phyloP scores from a whole-genome alignment of 2,113 vertebrate species.

The Centropus bengalensis region DNA sequence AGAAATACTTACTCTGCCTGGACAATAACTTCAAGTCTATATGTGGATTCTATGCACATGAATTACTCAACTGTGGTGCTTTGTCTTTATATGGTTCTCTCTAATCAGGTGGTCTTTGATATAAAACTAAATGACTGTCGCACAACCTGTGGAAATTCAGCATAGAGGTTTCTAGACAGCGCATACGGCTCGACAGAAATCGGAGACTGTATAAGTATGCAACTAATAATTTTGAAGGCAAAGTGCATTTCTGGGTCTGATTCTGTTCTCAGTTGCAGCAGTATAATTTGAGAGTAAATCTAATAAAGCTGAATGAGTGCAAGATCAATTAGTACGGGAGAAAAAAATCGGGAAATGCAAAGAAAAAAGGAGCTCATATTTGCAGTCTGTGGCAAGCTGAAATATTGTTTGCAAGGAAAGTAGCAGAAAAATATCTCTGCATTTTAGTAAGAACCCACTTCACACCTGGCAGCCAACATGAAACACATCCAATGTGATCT shows the following conservation, averaged over 20 bases:
- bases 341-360: not conserved
- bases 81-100: not conserved
- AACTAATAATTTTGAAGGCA: not conserved
- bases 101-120: not conserved
- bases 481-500: not conserved
- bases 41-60: slow-evolving; percentile 38
- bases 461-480: not conserved
- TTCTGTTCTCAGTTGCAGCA: slow-evolving; percentile 42
- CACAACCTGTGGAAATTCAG: not conserved
- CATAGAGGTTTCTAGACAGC: not conserved
- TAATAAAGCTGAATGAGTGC: not conserved
- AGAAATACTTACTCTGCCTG: not conserved
- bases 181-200: not conserved
- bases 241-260: slow-evolving; percentile 36
- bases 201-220: not conserved
- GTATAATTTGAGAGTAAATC: not conserved
- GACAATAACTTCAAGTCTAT: not conserved
- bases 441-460: not conserved
- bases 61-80: slow-evolving; percentile 37
- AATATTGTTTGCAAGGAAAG: not conserved
- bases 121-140: not conserved
- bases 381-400: not conserved
- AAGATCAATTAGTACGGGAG: not conserved
- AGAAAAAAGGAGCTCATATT: not conserved
- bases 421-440: not conserved